These are phyloP conservation scores for Melanogrammus aeglefinus DNA, from an alignment of 2,797 vertebrate genomes.

Conservation along the genomic window DNA sequence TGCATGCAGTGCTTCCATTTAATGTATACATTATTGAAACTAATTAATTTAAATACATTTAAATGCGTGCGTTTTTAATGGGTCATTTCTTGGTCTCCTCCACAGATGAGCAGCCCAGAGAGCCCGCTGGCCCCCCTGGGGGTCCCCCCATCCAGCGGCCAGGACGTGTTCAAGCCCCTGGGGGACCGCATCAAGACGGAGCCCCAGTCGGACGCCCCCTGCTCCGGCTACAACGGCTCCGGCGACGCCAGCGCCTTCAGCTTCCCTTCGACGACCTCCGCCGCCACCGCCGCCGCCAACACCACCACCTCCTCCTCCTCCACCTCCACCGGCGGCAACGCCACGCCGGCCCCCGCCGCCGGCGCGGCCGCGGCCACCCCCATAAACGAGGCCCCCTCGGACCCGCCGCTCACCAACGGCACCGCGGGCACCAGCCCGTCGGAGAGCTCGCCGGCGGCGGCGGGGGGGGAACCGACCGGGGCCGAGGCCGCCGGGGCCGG, in stretches of 20 bases:
- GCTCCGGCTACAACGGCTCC: slow-evolving; percentile 73
- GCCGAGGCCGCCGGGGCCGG: slow-evolving; percentile 41
- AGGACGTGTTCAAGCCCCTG: slow-evolving; percentile 77
- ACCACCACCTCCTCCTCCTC: slow-evolving; percentile 48
- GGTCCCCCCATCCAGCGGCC: slow-evolving; percentile 70
- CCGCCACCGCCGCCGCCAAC: slow-evolving; percentile 43
- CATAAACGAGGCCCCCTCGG: slow-evolving; percentile 22
- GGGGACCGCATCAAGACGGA: slow-evolving; percentile 90
- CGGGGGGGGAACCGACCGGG: slow-evolving; percentile 49
- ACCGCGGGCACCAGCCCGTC: slow-evolving; percentile 68
- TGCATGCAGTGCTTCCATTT: not conserved
- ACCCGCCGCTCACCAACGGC: slow-evolving; percentile 80
- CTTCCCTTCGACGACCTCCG: slow-evolving; percentile 20
- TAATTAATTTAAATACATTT: not conserved
- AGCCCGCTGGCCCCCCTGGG: slow-evolving; percentile 79
- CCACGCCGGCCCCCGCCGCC: slow-evolving; percentile 18
- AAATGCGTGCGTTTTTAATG: no score
- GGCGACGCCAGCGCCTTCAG: slow-evolving; percentile 8
- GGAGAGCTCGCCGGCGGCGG: slow-evolving; percentile 55
- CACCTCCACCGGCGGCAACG: slow-evolving; percentile 37
- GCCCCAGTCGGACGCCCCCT: slow-evolving; percentile 68
- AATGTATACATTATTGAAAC: not conserved
- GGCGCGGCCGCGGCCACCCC: slow-evolving; percentile 15
- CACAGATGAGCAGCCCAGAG: slow-evolving; percentile 94
- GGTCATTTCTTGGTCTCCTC: not conserved